These are phyloP conservation scores for Stomatorhinus walkeri DNA, from an alignment of 2,797 vertebrate species.

Conservation along the genomic window DNA sequence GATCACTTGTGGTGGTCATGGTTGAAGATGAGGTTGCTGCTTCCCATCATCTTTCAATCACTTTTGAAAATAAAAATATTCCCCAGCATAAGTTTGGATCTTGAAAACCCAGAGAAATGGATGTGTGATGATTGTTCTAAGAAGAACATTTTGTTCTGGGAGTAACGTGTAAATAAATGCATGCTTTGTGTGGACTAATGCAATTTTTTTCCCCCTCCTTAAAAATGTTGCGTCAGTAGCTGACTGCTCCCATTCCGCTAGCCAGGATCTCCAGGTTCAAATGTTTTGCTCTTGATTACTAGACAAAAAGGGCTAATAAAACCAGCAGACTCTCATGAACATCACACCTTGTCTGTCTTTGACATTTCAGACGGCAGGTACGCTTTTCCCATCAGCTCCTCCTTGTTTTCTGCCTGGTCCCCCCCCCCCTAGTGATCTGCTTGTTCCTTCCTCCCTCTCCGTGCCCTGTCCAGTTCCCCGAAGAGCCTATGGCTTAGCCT, in stretches of 20 bases:
- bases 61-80: neutral
- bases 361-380: constrained; percentile 20
- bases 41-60: neutral
- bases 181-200: constrained; percentile 34
- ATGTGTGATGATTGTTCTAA: neutral
- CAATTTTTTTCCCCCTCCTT: neutral
- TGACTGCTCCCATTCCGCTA: constrained; percentile 23
- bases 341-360: constrained; percentile 12
- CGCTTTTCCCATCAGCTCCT: neutral
- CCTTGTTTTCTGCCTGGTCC: neutral
- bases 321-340: constrained; percentile 24
- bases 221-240: neutral
- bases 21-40: neutral
- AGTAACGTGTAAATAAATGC: constrained; percentile 19
- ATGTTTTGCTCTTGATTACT: constrained; percentile 50
- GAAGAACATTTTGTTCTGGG: neutral
- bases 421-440: neutral
- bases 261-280: constrained; percentile 34
- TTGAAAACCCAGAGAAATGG: neutral
- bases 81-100: neutral
- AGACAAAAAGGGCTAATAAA: constrained; percentile 54
- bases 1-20: neutral
- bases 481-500: neutral
- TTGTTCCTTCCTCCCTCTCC: neutral
- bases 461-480: neutral